Conservation (phyloP, 1,140 invertebrate genomes). For the Lanistes nyassanus region DNA sequence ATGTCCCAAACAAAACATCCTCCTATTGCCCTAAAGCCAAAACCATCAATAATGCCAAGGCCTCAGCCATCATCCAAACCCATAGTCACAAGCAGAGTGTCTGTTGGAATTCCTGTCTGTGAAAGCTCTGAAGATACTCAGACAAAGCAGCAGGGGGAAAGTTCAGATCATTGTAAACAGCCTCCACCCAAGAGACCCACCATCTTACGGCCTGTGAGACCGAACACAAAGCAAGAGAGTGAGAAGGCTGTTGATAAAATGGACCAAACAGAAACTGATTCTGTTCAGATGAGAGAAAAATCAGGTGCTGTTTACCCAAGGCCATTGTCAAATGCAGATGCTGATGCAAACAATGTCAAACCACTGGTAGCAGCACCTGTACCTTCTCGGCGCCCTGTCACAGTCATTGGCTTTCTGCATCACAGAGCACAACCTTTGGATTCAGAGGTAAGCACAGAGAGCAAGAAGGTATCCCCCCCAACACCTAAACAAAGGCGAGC, state of each 20-base stretch:
- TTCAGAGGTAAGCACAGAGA: not conserved
- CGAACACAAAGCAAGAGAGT: slow-evolving; percentile 27
- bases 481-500: slow-evolving; percentile 4
- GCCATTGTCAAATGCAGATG: slow-evolving; percentile 2
- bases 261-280: not conserved
- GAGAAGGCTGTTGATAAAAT: not conserved
- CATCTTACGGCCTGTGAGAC: slow-evolving; percentile 26
- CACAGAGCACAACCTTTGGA: not conserved
- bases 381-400: slow-evolving; percentile 20
- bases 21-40: slow-evolving; percentile 33
- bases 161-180: not conserved
- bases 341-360: not conserved
- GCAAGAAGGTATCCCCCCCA: not conserved
- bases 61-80: slow-evolving; percentile 23
- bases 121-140: not conserved
- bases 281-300: slow-evolving; percentile 20
- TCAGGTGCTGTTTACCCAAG: not conserved
- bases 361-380: not conserved
- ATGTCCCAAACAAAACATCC: slow-evolving; percentile 12
- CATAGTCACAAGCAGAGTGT: not conserved
- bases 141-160: not conserved
- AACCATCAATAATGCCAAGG: slow-evolving; percentile 35
- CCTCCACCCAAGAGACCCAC: slow-evolving; percentile 29
- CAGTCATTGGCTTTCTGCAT: slow-evolving; percentile 17
- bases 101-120: not conserved